Evolutionary conservation across 64 coral and sea anemone genomes (phyloP), one percentile per base, ranked within the genome.

Genomic region (Hydrozoanthus tunicans): DNA sequence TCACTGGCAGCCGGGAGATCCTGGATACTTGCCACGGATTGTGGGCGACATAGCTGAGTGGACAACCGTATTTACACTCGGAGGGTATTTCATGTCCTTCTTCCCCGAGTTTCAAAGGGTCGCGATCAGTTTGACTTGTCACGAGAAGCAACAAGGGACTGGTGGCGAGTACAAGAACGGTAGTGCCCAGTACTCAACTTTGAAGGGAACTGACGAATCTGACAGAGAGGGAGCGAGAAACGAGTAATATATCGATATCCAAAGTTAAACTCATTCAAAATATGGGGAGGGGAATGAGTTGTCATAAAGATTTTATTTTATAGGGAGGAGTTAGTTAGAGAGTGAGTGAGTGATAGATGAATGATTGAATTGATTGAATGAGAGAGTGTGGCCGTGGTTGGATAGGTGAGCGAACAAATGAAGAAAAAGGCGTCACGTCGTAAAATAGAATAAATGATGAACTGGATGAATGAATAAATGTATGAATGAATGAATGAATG

Each of bases 101-200:
- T 85, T 85, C 64, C 67, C 32, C 17, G 81, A 85, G 63, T 85
- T 84, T 73, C 83, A 86, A 55, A 86, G 73, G 83, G 67, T 86
- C 3, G 20, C n/a, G 53, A 59, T 88, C 8, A 88, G 69, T 74
- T 54, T 88, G 54, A 73, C 54, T n/a, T 88, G 84, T 74, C 56
- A 88, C 6, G 67, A 59, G 0, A 88, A 88, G 68, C 68, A 74
- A 6, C 20, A 88, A 70, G 55, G 84, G 0, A 88, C 84, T 88
- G 84, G 84, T 59, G 20, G 74, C 56, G 68, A 88, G 68, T 88
- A 88, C 56, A 88, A 88, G 56, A 13, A 12, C 9, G 56, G 69
- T 88, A 88, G 68, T 73, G 55, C 84, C 68, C 69, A 88, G 69
- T 88, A 75, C 69, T 74, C 84, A 9, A 86, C 66, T 73, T 26